Conservation (phyloP, 2,113 vertebrate species). For the Miniopterus natalensis region DNA sequence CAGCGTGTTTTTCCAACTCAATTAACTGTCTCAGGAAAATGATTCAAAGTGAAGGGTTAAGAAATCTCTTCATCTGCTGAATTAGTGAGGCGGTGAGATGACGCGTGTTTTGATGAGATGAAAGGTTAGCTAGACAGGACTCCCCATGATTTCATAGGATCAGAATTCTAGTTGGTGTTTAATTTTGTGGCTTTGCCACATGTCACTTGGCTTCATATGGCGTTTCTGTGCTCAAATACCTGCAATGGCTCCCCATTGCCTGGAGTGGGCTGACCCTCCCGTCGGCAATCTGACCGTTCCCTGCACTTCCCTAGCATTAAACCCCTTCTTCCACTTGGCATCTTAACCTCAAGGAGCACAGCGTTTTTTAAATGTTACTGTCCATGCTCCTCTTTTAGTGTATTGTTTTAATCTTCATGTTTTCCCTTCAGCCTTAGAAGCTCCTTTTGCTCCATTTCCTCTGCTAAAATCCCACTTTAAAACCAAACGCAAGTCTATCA, state of each 20-base stretch:
- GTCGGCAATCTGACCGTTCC: background rate
- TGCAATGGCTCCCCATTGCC: background rate
- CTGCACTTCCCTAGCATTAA: background rate
- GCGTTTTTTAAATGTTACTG: background rate
- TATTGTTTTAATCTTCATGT: background rate
- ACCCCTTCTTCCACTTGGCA: background rate
- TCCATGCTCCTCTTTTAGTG: background rate
- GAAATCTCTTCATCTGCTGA: conserved; percentile 60
- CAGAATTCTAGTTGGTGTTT: conserved; percentile 43
- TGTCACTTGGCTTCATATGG: background rate
- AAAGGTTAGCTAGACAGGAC: conserved; percentile 21
- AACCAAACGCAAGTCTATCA: background rate
- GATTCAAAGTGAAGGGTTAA: conserved; percentile 64
- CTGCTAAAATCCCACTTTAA: conserved; percentile 43
- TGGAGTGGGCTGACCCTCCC: background rate
- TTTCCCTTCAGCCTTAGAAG: background rate
- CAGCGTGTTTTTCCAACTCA: conserved; percentile 46
- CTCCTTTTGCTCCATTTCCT: background rate
- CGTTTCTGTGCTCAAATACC: background rate
- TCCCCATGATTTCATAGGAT: background rate
- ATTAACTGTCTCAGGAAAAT: conserved; percentile 74
- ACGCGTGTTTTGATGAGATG: conserved; percentile 12
- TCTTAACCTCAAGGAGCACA: background rate
- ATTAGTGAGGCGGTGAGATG: background rate
- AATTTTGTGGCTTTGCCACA: conserved; percentile 19